Percentiles rank a stretch among this genome's conserved stretches.
Evolutionary conservation across 1,140 invertebrate species (phyloP).

Genomic region (Procambarus virginalis): DNA sequence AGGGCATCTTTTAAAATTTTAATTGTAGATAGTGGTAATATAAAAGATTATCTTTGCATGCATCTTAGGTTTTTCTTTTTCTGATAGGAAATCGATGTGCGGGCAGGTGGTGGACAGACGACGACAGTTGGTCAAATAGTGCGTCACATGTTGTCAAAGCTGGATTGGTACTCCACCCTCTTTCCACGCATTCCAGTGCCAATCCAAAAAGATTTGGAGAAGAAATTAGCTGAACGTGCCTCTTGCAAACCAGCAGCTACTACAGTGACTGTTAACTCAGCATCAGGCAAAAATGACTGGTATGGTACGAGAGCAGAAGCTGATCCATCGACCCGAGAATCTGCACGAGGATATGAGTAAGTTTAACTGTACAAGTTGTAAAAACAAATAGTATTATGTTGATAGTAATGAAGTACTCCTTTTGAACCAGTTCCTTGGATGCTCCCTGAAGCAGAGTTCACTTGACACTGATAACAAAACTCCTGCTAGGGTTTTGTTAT

Average conservation of each 20-base stretch:
- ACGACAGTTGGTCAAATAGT: slow-evolving; percentile 96
- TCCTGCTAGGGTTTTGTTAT: too few relatives aligned
- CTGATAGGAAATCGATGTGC: slow-evolving; percentile 91
- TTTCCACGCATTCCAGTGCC: slow-evolving; percentile 99
- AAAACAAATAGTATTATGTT: too few relatives aligned
- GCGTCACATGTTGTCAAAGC: slow-evolving; percentile 93
- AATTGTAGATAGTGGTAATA: slow-evolving; percentile 12
- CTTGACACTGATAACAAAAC: too few relatives aligned
- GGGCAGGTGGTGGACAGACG: slow-evolving; percentile 94
- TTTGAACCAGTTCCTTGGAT: too few relatives aligned
- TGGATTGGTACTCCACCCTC: slow-evolving; percentile 98
- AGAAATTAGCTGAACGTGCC: slow-evolving; percentile 80
- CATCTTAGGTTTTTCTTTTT: not conserved
- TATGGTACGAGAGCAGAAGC: slow-evolving; percentile 1
- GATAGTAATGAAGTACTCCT: too few relatives aligned
- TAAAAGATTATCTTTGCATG: not conserved
- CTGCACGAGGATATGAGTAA: slow-evolving; percentile 26
- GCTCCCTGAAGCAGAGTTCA: too few relatives aligned
- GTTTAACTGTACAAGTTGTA: slow-evolving; percentile 13
- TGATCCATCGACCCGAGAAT: not conserved
- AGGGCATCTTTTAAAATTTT: not conserved
- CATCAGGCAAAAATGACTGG: slow-evolving; percentile 16
- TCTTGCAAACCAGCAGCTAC: slow-evolving; percentile 75
- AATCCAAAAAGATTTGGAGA: slow-evolving; percentile 86
- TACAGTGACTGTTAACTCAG: slow-evolving; percentile 70